These are phyloP conservation scores for Drosophila niveifrons DNA, from an alignment of 2,888 invertebrate species.

Conservation along the genomic window DNA sequence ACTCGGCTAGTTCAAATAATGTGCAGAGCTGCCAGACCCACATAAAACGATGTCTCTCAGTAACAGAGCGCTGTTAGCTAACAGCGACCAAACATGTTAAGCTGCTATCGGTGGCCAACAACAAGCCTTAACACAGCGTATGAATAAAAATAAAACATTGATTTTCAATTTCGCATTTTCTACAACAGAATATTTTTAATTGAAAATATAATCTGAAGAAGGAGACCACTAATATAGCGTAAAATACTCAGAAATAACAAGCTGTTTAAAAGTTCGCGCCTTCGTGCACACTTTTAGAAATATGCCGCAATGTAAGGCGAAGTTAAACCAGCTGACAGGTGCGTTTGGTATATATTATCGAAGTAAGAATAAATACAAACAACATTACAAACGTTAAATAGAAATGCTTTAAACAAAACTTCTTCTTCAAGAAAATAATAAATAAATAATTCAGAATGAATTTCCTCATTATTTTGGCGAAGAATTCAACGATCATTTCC, in stretches of 20 bases:
- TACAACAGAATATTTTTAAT: no score
- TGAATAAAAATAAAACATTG: no score
- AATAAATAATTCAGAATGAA: neutral
- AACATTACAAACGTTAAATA: no score
- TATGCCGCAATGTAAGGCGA: constrained; percentile 2
- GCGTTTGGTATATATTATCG: neutral
- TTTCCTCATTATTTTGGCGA: neutral
- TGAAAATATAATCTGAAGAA: no score
- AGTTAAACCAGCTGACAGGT: neutral
- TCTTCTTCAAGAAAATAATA: neutral
- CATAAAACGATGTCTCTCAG: neutral
- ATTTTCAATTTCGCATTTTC: no score
- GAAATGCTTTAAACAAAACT: no score
- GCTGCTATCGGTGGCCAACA: no score
- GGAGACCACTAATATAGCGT: no score
- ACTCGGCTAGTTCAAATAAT: constrained; percentile 34
- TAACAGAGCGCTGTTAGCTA: constrained; percentile 2
- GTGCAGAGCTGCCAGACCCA: constrained; percentile 27
- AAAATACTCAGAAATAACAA: neutral
- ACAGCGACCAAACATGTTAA: neutral
- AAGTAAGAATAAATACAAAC: no score
- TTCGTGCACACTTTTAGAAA: neutral
- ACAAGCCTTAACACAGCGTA: no score
- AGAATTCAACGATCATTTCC: neutral
- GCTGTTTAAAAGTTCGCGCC: neutral